A percentile compares a stretch with the other conserved stretches of the same genome.
Conservation (phyloP, 2,797 vertebrate species). For the Vultur gryphus region DNA sequence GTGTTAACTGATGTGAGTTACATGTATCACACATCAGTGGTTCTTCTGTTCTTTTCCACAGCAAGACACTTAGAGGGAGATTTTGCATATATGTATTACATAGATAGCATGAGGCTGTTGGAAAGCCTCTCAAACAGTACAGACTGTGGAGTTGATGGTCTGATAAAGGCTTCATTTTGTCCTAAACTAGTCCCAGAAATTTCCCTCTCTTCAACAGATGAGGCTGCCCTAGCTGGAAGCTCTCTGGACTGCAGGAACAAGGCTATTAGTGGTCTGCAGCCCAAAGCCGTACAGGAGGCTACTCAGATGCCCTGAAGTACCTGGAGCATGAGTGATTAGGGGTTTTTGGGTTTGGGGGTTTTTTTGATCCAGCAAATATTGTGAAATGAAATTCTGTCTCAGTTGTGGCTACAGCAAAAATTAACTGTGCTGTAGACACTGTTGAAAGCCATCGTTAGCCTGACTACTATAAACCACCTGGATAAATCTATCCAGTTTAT, state of each 20-base stretch:
- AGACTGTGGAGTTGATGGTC: neutral
- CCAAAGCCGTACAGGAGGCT: neutral
- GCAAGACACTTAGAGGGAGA: neutral
- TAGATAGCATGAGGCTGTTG: neutral
- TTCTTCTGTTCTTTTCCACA: neutral
- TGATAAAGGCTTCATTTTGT: neutral
- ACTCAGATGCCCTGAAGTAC: neutral
- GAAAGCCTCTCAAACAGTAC: neutral
- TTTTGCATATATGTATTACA: neutral
- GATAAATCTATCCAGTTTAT: neutral
- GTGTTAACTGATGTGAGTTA: neutral
- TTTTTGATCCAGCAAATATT: neutral
- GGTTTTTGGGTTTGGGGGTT: no score
- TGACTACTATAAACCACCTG: neutral
- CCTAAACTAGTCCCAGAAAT: neutral
- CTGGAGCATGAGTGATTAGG: neutral
- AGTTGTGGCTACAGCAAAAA: neutral
- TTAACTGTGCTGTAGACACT: neutral
- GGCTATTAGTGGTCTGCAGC: neutral
- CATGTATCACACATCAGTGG: neutral
- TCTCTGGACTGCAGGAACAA: neutral
- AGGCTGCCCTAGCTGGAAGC: neutral
- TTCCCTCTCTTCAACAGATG: neutral
- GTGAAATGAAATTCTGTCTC: neutral
- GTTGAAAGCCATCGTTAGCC: neutral